phyloP scores from a whole-genome alignment of 2,888 invertebrate genomes.

The Antheraea yamamai region DNA sequence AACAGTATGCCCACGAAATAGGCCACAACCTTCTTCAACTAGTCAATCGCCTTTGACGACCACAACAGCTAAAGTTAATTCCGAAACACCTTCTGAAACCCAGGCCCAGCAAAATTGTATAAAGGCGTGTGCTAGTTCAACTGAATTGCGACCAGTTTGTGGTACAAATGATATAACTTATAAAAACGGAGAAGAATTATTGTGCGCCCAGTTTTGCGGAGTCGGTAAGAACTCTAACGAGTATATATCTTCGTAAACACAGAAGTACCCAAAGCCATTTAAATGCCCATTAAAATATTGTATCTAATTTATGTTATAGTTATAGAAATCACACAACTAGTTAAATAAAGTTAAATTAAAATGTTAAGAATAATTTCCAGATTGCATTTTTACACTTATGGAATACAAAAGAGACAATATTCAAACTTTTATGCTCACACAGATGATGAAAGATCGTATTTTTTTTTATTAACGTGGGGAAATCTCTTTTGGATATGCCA shows the following conservation, averaged over 20 bases:
- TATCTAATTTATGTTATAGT: background rate
- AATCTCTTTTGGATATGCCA: too few relatives aligned
- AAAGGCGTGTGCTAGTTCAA: background rate
- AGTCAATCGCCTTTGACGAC: background rate
- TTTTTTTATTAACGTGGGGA: too few relatives aligned
- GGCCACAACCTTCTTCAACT: background rate
- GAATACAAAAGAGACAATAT: too few relatives aligned
- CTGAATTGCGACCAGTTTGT: slow-evolving; percentile 13
- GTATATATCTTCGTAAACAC: background rate
- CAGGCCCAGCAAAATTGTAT: slow-evolving; percentile 1
- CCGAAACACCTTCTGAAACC: background rate
- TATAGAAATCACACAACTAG: background rate
- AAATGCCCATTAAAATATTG: background rate
- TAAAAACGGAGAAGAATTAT: slow-evolving; percentile 6
- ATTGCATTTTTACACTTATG: too few relatives aligned
- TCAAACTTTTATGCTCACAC: too few relatives aligned
- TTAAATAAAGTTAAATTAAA: too few relatives aligned
- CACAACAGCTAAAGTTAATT: background rate
- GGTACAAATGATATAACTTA: slow-evolving; percentile 18
- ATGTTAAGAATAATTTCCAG: too few relatives aligned
- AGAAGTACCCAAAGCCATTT: too few relatives aligned
- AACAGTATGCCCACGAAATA: background rate
- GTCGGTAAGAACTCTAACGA: slow-evolving; percentile 27
- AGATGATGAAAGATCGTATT: too few relatives aligned
- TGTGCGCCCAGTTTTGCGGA: slow-evolving; percentile 33